These are phyloP conservation scores for Patella ulyssiponensis DNA, from an alignment of 2,888 invertebrate species.

Conservation along the genomic window DNA sequence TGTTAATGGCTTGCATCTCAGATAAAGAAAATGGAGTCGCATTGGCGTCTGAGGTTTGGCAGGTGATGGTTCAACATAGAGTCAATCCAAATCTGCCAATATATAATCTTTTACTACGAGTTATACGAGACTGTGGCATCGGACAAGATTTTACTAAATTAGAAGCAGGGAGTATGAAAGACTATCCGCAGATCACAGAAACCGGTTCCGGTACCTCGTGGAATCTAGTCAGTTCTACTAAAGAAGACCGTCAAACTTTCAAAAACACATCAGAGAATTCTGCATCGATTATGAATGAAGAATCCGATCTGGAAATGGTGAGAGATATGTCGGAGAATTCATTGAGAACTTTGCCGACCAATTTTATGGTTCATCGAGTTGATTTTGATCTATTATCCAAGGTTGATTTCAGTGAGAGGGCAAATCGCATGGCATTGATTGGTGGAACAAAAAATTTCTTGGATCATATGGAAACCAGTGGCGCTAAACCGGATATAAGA, in stretches of 20 bases:
- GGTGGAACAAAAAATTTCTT: slow-evolving; percentile 87
- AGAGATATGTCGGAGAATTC: not conserved
- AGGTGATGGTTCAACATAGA: slow-evolving; percentile 80
- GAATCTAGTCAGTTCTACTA: not conserved
- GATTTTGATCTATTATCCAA: slow-evolving; percentile 14
- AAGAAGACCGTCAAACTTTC: no score
- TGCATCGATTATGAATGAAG: no score
- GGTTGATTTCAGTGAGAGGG: slow-evolving; percentile 35
- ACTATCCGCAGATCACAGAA: not conserved
- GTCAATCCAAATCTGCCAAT: slow-evolving; percentile 81
- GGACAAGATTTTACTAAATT: slow-evolving; percentile 75
- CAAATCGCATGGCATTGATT: slow-evolving; percentile 75
- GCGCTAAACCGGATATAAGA: slow-evolving; percentile 83
- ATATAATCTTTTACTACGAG: slow-evolving; percentile 86
- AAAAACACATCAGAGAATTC: no score
- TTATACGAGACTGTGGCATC: slow-evolving; percentile 82
- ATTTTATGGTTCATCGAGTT: slow-evolving; percentile 11
- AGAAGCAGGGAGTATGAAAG: slow-evolving; percentile 16
- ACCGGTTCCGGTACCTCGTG: not conserved
- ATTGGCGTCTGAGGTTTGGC: slow-evolving; percentile 86
- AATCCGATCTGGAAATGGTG: no score
- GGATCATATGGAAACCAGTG: slow-evolving; percentile 80
- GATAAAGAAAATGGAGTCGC: slow-evolving; percentile 86
- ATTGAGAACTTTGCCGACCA: not conserved
- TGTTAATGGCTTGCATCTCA: slow-evolving; percentile 87